phyloP scores from a whole-genome alignment of 2,888 invertebrate genomes.

The Torymus aiolomorphi region DNA sequence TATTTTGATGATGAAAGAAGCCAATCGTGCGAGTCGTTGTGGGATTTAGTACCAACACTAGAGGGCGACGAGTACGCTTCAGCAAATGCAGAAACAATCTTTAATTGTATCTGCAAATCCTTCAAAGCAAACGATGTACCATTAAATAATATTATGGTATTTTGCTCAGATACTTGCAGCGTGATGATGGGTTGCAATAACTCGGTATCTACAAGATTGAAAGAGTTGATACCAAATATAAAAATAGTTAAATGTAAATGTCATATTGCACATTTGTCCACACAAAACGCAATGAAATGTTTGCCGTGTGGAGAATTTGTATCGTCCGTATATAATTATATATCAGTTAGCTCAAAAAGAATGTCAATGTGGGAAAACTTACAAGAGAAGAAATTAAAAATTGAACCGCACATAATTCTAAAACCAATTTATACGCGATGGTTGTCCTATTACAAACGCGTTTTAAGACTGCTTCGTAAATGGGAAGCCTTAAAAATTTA shows the following conservation, averaged over 20 bases:
- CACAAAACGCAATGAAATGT: background rate
- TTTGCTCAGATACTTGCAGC: background rate
- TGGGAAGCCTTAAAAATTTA: background rate
- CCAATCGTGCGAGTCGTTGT: background rate
- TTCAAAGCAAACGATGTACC: too few species aligned
- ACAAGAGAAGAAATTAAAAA: background rate
- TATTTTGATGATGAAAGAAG: conserved; percentile 3
- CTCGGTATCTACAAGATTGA: background rate
- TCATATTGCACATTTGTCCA: background rate
- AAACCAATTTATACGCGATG: too few species aligned
- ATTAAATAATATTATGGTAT: background rate
- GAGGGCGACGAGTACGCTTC: background rate
- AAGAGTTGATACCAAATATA: background rate
- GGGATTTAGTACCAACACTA: background rate
- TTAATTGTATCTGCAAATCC: too few species aligned
- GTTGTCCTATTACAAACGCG: background rate
- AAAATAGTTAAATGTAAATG: too few species aligned
- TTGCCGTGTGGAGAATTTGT: too few species aligned
- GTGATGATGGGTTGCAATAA: conserved; percentile 58
- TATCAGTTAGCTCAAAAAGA: background rate
- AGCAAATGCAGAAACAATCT: too few species aligned
- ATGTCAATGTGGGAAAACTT: background rate
- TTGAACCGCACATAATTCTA: background rate
- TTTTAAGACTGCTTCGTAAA: background rate
- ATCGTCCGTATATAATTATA: background rate